Conservation (phyloP, 2,888 invertebrate species). For the Drosophila lutescens region DNA sequence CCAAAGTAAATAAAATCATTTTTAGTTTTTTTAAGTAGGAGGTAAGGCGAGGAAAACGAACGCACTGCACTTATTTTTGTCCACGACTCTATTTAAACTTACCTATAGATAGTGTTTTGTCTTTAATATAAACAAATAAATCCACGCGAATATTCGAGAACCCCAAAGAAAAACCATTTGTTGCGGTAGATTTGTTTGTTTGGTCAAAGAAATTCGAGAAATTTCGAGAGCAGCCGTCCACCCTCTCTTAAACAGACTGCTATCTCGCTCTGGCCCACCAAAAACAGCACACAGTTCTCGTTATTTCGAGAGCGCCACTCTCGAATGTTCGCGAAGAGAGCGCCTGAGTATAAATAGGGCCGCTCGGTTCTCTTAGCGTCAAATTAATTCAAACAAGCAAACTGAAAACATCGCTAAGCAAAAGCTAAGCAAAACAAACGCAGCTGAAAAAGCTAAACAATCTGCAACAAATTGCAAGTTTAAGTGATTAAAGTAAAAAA, state of each 20-base stretch:
- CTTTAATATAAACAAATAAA: neutral
- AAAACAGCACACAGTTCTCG: constrained; percentile 5
- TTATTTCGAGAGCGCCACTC: constrained; percentile 47
- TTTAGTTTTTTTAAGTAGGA: too few relatives aligned
- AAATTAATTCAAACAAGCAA: constrained; percentile 64
- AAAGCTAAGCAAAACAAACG: constrained; percentile 14
- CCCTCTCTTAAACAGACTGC: neutral
- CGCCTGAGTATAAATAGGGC: constrained; percentile 60
- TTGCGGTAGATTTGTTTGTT: neutral
- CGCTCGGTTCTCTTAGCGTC: constrained; percentile 43
- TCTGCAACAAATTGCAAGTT: constrained; percentile 2
- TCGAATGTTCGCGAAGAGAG: constrained; percentile 57
- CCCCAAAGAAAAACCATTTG: neutral
- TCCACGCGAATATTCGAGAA: neutral
- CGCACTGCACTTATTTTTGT: too few relatives aligned
- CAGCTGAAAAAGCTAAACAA: constrained; percentile 43
- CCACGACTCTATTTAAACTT: neutral
- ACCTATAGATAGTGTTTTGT: too few relatives aligned
- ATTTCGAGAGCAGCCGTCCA: too few relatives aligned
- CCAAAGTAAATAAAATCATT: too few relatives aligned
- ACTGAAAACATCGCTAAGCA: constrained; percentile 46
- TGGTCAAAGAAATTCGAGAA: neutral
- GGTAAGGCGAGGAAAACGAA: too few relatives aligned
- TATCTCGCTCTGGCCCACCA: neutral
- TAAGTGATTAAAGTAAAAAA: constrained; percentile 1